These are phyloP conservation scores for Thermophis baileyi DNA, from an alignment of 2,113 vertebrate species.

Conservation along the genomic window DNA sequence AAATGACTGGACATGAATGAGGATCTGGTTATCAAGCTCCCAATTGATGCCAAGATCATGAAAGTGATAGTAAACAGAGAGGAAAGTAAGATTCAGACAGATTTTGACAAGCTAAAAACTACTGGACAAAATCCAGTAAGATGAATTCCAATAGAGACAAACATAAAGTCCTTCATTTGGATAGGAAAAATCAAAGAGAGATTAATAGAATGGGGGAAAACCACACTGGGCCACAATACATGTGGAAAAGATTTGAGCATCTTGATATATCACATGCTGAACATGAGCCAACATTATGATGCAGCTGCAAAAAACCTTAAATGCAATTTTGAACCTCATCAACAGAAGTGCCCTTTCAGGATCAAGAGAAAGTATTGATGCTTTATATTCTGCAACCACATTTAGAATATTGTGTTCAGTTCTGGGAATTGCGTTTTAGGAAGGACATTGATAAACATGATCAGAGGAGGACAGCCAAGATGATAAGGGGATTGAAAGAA, in stretches of 20 bases:
- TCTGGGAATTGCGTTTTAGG: background rate
- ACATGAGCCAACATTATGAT: background rate
- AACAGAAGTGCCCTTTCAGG: background rate
- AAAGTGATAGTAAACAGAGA: background rate
- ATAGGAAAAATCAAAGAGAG: background rate
- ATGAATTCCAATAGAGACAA: background rate
- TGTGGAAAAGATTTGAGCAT: background rate
- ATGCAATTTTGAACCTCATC: background rate
- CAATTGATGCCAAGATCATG: background rate
- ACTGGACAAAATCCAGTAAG: background rate
- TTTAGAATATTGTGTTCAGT: background rate
- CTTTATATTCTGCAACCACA: background rate
- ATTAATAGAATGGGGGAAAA: background rate
- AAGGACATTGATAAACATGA: background rate
- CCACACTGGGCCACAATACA: background rate
- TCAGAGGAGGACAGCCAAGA: too few relatives aligned
- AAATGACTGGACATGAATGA: background rate
- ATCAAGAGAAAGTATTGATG: background rate
- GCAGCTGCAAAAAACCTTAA: background rate
- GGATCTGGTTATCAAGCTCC: background rate
- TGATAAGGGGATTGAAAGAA: background rate
- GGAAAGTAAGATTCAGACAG: background rate
- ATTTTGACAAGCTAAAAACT: background rate
- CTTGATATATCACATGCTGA: background rate
- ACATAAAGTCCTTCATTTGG: background rate